Evolutionary conservation across 2,113 vertebrate genomes (phyloP).

Genomic region (Elephas maximus): DNA sequence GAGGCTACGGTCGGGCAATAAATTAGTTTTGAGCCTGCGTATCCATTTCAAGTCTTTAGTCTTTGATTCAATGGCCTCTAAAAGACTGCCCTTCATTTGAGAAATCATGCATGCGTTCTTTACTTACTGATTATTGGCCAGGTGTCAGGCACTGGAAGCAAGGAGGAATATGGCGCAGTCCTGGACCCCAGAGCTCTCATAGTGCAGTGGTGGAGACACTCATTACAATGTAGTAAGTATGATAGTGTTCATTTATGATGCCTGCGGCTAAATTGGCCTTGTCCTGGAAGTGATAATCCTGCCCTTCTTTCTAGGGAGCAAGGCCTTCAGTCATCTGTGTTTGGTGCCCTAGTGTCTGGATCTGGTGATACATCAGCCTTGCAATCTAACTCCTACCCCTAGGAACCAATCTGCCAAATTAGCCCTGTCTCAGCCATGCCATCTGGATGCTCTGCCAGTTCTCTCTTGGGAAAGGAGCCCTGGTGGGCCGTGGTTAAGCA

Average conservation of each 20-base stretch:
- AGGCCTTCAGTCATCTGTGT: background rate
- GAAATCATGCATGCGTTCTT: background rate
- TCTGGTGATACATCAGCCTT: background rate
- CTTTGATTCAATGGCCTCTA: background rate
- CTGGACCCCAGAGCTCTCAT: background rate
- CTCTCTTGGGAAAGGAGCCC: background rate
- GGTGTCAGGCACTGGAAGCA: background rate
- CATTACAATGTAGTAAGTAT: background rate
- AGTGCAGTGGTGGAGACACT: background rate
- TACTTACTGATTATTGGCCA: background rate
- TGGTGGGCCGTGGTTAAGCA: background rate
- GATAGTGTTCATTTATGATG: background rate
- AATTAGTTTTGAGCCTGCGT: background rate
- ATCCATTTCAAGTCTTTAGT: background rate
- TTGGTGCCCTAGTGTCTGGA: background rate
- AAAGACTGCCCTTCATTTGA: background rate
- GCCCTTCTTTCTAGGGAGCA: background rate
- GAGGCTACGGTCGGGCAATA: background rate
- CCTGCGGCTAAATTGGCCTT: background rate
- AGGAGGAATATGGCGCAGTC: background rate
- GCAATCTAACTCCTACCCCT: background rate
- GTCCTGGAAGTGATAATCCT: background rate
- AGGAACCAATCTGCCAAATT: background rate
- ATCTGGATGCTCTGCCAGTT: background rate
- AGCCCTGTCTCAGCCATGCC: background rate